Percentiles rank a stretch among this genome's conserved stretches.
These are phyloP conservation scores for Anarhynchus alexandrinus DNA, from an alignment of 2,113 vertebrate genomes.

Conservation along the genomic window DNA sequence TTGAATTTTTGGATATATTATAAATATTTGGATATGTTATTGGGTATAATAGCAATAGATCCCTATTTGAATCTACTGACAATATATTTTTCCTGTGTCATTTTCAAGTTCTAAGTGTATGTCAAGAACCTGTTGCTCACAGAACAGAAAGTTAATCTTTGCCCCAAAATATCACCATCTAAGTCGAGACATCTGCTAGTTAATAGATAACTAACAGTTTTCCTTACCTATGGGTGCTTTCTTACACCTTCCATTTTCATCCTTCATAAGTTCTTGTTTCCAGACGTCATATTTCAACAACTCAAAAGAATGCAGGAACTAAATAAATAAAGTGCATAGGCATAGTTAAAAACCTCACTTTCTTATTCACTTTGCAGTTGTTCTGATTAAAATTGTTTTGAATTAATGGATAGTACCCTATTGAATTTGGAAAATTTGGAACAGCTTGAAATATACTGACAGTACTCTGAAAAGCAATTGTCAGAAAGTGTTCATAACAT, in stretches of 20 bases:
- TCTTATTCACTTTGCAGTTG: background rate
- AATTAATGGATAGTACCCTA: background rate
- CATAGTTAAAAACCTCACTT: background rate
- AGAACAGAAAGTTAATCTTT: background rate
- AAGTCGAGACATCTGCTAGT: background rate
- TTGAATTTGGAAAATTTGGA: background rate
- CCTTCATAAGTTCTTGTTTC: constrained; percentile 68
- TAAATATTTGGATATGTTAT: background rate
- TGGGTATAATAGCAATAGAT: background rate
- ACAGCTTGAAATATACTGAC: background rate
- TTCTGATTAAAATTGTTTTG: background rate
- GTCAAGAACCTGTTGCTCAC: background rate
- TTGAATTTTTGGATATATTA: background rate
- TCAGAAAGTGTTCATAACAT: background rate
- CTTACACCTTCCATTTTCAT: constrained; percentile 70
- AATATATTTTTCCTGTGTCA: background rate
- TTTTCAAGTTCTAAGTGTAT: background rate
- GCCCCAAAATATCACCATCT: background rate
- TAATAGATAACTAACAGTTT: background rate
- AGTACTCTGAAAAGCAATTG: background rate
- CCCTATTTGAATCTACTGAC: background rate
- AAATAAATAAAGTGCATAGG: background rate
- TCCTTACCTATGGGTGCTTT: constrained; percentile 68
- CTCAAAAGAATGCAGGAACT: constrained; percentile 50
- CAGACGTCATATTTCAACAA: constrained; percentile 76